Percentiles rank a stretch among this genome's conserved stretches.
Conservation (phyloP, 2,888 invertebrate species). For the Cantharis rufa region DNA sequence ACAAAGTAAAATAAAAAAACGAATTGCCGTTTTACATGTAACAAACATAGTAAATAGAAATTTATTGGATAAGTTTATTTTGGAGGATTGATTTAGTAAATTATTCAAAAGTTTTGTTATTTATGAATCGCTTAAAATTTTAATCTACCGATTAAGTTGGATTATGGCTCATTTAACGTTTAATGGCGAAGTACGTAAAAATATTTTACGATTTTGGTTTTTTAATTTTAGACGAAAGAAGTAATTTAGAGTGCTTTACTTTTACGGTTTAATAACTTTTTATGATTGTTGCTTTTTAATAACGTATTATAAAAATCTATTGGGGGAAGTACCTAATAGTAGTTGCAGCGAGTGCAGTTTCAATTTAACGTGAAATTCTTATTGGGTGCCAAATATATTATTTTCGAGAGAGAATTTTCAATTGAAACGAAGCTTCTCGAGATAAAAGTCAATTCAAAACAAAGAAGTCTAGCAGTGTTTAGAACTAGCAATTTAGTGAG, state of each 20-base stretch:
- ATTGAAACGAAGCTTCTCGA: slow-evolving; percentile 24
- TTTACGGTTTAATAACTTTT: background rate
- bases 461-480: slow-evolving; percentile 29
- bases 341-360: slow-evolving; percentile 11
- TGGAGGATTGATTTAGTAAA: background rate
- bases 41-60: background rate
- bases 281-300: background rate
- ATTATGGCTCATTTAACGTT: background rate
- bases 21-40: background rate
- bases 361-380: slow-evolving; percentile 25
- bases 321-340: background rate
- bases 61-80: background rate
- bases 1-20: background rate
- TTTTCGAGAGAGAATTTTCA: slow-evolving; percentile 27
- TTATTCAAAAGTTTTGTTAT: background rate
- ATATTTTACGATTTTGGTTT: background rate
- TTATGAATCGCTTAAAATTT: background rate
- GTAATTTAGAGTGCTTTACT: background rate
- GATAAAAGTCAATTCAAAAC: slow-evolving; percentile 27
- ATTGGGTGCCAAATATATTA: slow-evolving; percentile 30
- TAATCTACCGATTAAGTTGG: background rate
- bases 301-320: background rate
- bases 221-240: background rate
- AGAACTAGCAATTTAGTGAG: slow-evolving; percentile 33
- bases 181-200: background rate